phyloP scores from a whole-genome alignment of 2,888 invertebrate genomes.

The Caenorhabditis plicata region DNA sequence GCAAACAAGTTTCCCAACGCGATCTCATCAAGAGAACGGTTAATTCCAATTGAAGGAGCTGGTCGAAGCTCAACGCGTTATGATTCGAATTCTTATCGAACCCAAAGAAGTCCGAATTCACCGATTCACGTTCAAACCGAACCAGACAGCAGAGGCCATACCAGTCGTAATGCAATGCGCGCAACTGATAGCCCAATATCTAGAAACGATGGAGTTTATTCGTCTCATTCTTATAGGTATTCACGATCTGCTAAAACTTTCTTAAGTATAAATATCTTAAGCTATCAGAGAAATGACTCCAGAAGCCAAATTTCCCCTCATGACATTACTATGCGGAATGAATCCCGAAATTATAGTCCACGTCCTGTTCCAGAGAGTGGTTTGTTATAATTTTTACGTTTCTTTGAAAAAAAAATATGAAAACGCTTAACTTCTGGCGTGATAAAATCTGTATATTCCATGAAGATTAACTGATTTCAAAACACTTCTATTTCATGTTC shows the following conservation, averaged over 20 bases:
- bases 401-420: neutral
- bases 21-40: constrained; percentile 53
- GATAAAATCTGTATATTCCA: too few relatives aligned
- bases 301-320: constrained; percentile 42
- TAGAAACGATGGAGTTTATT: constrained; percentile 38
- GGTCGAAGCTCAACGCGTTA: constrained; percentile 26
- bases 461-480: neutral
- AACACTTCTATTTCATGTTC: constrained; percentile 13
- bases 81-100: constrained; percentile 16
- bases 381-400: constrained; percentile 1
- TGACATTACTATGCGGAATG: constrained; percentile 38
- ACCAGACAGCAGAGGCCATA: constrained; percentile 31
- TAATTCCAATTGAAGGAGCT: constrained; percentile 60
- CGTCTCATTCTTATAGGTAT: constrained; percentile 45
- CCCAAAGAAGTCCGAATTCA: constrained; percentile 34
- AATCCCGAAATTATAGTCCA: constrained; percentile 28
- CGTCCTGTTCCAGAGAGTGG: constrained; percentile 28
- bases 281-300: constrained; percentile 47
- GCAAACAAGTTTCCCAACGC: constrained; percentile 54
- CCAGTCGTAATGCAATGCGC: constrained; percentile 25
- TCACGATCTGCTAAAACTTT: neutral
- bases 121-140: constrained; percentile 48
- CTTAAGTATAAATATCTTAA: constrained; percentile 5
- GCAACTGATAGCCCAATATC: constrained; percentile 32
- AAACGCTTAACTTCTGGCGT: neutral